phyloP scores from a whole-genome alignment of 2,888 invertebrate genomes.

The Polietes domitor region DNA sequence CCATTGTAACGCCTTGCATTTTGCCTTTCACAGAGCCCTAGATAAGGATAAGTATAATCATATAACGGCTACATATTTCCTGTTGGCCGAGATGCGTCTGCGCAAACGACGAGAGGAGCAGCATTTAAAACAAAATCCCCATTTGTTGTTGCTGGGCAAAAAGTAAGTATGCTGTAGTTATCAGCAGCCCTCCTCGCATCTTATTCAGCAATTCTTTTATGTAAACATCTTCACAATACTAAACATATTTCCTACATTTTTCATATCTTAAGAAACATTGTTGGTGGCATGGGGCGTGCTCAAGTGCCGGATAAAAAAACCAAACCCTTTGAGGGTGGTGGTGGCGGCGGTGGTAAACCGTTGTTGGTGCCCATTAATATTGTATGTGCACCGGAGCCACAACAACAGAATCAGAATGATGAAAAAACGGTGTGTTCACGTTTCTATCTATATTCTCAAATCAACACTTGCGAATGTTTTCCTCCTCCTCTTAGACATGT shows the following conservation, averaged over 20 bases:
- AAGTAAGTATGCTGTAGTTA: constrained; percentile 57
- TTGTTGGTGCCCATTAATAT: constrained; percentile 76
- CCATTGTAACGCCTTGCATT: constrained; percentile 18
- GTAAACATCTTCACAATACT: constrained; percentile 49
- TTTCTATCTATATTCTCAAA: constrained; percentile 39
- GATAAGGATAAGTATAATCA: constrained; percentile 98
- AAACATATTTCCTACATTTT: constrained; percentile 58
- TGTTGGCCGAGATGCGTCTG: constrained; percentile 96
- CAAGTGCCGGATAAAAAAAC: constrained; percentile 69
- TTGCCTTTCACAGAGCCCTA: constrained; percentile 85
- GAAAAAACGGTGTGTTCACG: constrained; percentile 71
- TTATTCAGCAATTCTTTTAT: constrained; percentile 2
- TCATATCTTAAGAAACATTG: constrained; percentile 63
- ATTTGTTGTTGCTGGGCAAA: constrained; percentile 52
- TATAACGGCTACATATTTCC: constrained; percentile 98
- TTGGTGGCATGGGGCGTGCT: constrained; percentile 59
- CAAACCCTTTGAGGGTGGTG: constrained; percentile 69
- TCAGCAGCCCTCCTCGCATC: neutral
- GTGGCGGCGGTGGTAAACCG: constrained; percentile 69
- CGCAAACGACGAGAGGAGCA: constrained; percentile 88
- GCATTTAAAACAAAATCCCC: constrained; percentile 79
- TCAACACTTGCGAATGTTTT: constrained; percentile 26
- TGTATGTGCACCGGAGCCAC: constrained; percentile 73
- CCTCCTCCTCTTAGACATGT: neutral
- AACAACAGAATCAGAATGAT: constrained; percentile 71